These are phyloP conservation scores for Eupelmus urozonus DNA, from an alignment of 2,888 invertebrate species.

Conservation along the genomic window DNA sequence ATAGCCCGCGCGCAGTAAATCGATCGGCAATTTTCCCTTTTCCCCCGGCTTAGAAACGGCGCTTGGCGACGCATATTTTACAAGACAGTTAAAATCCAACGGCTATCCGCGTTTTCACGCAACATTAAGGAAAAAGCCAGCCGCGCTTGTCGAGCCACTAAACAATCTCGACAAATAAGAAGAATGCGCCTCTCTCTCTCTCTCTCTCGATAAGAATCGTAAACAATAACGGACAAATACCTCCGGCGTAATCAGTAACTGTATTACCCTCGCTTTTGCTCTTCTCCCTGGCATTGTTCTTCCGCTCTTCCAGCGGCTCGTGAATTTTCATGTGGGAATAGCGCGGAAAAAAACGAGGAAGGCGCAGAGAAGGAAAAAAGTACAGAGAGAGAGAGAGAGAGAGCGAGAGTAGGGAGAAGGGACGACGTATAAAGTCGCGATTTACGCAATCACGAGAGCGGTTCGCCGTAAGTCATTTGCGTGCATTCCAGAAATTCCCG, in stretches of 20 bases:
- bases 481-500: constrained; percentile 58
- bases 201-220: constrained; percentile 27
- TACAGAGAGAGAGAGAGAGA: not conserved
- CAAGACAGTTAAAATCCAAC: too few species aligned
- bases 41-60: too few species aligned
- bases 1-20: too few species aligned
- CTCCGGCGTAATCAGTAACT: constrained; percentile 18
- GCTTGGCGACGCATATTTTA: too few species aligned
- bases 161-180: not conserved
- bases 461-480: constrained; percentile 52
- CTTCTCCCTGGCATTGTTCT: constrained; percentile 21
- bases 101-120: too few species aligned
- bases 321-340: constrained; percentile 50
- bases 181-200: too few species aligned
- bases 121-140: not conserved
- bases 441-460: constrained; percentile 55
- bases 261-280: constrained; percentile 21
- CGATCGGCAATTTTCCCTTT: too few species aligned
- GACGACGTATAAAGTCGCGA: constrained; percentile 23
- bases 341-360: not conserved
- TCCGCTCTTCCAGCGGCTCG: constrained; percentile 1
- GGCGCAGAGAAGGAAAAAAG: constrained; percentile 5
- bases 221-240: constrained; percentile 38
- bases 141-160: not conserved
- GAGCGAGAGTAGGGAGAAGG: not conserved